Evolutionary conservation across 2,888 invertebrate genomes (phyloP).

Genomic region (Folsomia manolachei): DNA sequence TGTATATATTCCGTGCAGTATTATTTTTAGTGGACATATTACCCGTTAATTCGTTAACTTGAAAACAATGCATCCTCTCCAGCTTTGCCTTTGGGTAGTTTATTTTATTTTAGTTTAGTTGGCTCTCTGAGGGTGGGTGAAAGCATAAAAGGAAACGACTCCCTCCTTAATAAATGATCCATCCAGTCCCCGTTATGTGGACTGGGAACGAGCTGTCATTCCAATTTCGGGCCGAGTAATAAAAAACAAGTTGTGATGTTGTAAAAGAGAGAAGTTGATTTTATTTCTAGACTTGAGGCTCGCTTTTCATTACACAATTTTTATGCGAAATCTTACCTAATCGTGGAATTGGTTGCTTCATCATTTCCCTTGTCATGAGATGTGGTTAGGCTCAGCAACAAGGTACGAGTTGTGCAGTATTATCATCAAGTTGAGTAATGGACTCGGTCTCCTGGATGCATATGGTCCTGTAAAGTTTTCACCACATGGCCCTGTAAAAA

Average conservation of each 20-base stretch:
- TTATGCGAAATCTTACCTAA: not conserved
- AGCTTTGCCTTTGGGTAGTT: not conserved
- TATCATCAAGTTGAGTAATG: too few relatives aligned
- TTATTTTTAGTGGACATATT: too few relatives aligned
- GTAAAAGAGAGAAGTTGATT: not conserved
- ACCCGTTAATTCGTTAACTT: too few relatives aligned
- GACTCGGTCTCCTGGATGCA: too few relatives aligned
- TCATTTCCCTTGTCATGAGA: not conserved
- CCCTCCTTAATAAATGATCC: constrained; percentile 22
- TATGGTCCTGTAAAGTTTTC: too few relatives aligned
- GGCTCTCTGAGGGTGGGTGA: not conserved
- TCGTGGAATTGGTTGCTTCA: not conserved
- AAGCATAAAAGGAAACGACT: constrained; percentile 17
- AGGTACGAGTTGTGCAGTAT: not conserved
- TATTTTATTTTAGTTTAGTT: not conserved
- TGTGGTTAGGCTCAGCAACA: not conserved
- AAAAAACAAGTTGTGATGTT: not conserved
- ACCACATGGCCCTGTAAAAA: too few relatives aligned
- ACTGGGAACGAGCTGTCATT: not conserved
- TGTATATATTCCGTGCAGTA: too few relatives aligned
- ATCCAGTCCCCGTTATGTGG: not conserved
- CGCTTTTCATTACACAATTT: not conserved
- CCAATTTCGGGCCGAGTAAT: not conserved
- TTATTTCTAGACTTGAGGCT: not conserved
- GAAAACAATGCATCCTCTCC: constrained; percentile 13